Percentiles rank a stretch among this genome's conserved stretches.
Conservation (phyloP, 2,888 invertebrate species). For the Laspeyria flexula region DNA sequence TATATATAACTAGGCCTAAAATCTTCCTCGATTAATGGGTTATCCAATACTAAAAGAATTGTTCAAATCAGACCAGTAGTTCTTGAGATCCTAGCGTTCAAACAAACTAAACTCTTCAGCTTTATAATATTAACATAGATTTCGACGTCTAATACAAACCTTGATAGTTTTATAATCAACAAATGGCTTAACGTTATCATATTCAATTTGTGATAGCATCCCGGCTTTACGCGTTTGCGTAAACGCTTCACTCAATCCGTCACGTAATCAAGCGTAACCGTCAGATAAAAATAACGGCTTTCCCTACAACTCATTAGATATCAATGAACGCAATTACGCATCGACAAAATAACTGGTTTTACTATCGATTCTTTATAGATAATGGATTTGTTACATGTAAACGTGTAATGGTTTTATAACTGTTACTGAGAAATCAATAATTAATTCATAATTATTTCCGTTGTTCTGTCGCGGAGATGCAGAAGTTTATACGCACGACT, state of each 20-base stretch:
- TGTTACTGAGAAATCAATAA: no score
- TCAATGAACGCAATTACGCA: constrained; percentile 38
- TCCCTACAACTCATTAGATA: constrained; percentile 41
- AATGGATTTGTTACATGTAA: constrained; percentile 29
- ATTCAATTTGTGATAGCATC: constrained; percentile 1
- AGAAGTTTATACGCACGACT: no score
- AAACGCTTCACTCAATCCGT: constrained; percentile 10
- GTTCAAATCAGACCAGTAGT: no score
- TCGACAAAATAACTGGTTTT: constrained; percentile 25
- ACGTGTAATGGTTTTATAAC: constrained; percentile 28
- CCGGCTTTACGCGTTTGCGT: constrained; percentile 13
- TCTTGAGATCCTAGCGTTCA: no score
- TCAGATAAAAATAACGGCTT: constrained; percentile 40
- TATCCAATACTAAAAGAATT: no score
- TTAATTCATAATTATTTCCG: no score
- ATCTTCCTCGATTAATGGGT: no score
- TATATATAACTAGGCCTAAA: no score
- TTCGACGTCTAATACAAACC: no score
- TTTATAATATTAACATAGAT: no score
- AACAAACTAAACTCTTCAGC: no score
- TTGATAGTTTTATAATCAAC: not conserved
- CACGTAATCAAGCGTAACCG: constrained; percentile 33
- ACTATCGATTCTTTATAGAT: constrained; percentile 38
- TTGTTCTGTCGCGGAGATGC: no score
- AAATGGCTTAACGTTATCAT: not conserved